Percentiles rank a stretch among this genome's conserved stretches.
Evolutionary conservation across 92 coral and sea anemone genomes (phyloP).

Genomic region (Plumapathes pennacea): DNA sequence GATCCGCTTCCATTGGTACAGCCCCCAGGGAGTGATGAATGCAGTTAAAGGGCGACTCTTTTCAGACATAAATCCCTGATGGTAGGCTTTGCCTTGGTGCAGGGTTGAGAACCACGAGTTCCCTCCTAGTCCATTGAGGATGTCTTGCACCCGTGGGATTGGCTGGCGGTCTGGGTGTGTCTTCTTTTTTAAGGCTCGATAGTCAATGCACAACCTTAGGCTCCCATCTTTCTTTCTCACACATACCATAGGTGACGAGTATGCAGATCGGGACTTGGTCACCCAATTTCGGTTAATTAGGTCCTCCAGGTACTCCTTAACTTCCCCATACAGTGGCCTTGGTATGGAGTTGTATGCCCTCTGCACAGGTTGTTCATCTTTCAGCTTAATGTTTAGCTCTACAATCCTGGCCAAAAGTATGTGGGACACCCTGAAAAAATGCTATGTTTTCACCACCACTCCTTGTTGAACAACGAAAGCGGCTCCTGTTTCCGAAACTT

Average conservation of each 20-base stretch:
- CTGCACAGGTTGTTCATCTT: conserved; percentile 42
- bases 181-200: conserved; percentile 44
- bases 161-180: conserved; percentile 62
- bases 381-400: conserved; percentile 34
- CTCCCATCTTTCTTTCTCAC: conserved; percentile 54
- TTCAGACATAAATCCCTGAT: conserved; percentile 59
- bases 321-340: conserved; percentile 45
- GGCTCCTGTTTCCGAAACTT: too few relatives aligned
- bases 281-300: conserved; percentile 42
- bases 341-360: conserved; percentile 47
- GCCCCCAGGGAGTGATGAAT: conserved; percentile 69
- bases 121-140: conserved; percentile 54
- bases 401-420: too few relatives aligned
- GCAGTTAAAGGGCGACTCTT: conserved; percentile 59
- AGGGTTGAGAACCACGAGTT: conserved; percentile 57
- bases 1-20: conserved; percentile 62
- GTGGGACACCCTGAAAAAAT: too few relatives aligned
- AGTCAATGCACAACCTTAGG: conserved; percentile 54
- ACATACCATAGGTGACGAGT: conserved; percentile 59
- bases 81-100: conserved; percentile 62
- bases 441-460: too few relatives aligned
- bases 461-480: too few relatives aligned
- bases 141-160: conserved; percentile 57
- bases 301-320: conserved; percentile 47
- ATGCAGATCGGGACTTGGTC: conserved; percentile 53